Percentiles rank a stretch among this genome's conserved stretches.
Conservation (phyloP, 2,797 vertebrate species). For the Botia kubotai region DNA sequence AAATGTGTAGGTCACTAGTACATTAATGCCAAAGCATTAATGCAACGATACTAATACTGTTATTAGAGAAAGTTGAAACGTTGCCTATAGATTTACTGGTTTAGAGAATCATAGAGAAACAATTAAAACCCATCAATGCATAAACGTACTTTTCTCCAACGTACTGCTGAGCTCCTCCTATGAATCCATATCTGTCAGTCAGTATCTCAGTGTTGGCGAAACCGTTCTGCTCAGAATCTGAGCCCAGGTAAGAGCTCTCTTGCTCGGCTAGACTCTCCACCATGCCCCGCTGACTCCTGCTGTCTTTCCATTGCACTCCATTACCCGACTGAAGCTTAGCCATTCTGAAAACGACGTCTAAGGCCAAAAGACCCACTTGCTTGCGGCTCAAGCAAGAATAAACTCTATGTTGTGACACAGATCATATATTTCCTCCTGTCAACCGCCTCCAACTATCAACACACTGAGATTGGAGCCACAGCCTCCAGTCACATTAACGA, state of each 20-base stretch:
- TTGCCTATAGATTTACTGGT: neutral
- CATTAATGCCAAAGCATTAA: too few relatives aligned
- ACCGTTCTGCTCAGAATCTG: constrained; percentile 81
- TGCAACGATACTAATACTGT: too few relatives aligned
- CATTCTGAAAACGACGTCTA: constrained; percentile 66
- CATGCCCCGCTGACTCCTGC: constrained; percentile 71
- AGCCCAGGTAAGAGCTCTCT: constrained; percentile 73
- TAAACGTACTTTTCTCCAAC: constrained; percentile 77
- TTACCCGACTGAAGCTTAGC: constrained; percentile 73
- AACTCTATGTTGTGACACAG: constrained; percentile 37
- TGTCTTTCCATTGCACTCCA: constrained; percentile 69
- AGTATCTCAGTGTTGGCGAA: constrained; percentile 70
- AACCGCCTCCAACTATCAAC: constrained; percentile 25
- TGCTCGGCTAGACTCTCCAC: constrained; percentile 72
- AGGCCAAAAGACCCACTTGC: neutral
- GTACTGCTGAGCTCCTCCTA: constrained; percentile 84
- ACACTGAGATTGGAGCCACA: constrained; percentile 23
- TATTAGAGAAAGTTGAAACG: too few relatives aligned
- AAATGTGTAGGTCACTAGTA: too few relatives aligned
- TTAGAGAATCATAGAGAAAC: neutral
- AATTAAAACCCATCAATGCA: neutral
- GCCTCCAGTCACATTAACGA: constrained; percentile 16
- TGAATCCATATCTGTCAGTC: constrained; percentile 92
- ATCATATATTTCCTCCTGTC: constrained; percentile 1
- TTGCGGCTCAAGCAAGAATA: neutral